These are phyloP conservation scores for Trichosurus vulpecula DNA, from an alignment of 2,797 vertebrate genomes.

Conservation along the genomic window DNA sequence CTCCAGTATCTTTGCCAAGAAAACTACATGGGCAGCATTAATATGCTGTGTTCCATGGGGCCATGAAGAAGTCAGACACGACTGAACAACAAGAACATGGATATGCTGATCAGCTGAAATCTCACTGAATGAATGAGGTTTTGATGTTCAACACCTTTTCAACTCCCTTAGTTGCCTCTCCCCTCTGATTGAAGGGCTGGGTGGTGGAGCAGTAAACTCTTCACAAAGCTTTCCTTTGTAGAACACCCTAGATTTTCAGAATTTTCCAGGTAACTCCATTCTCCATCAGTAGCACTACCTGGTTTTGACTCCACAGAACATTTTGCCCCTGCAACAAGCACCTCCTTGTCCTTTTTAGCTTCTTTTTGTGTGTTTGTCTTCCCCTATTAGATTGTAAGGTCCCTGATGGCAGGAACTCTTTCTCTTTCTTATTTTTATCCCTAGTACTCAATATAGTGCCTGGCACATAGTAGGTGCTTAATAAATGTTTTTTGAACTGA, in stretches of 20 bases:
- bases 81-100: neutral
- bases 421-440: conserved; percentile 24
- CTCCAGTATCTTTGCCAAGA: neutral
- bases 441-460: neutral
- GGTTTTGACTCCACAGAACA: neutral
- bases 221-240: neutral
- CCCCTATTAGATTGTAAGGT: neutral
- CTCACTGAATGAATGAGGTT: neutral
- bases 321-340: neutral
- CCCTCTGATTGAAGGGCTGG: neutral
- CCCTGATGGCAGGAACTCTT: neutral
- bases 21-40: neutral
- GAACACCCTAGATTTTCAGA: neutral
- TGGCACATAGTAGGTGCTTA: neutral
- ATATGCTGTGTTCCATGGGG: neutral
- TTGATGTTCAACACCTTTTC: neutral
- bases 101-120: neutral
- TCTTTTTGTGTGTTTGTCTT: conserved; percentile 11
- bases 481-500: conserved; percentile 35
- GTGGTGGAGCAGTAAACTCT: neutral
- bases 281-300: neutral
- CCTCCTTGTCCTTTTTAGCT: neutral
- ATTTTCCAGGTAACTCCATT: neutral
- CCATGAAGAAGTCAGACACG: neutral
- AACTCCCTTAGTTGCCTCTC: neutral